Conservation (phyloP, 2,797 vertebrate species). For the Sebastes diploproa region DNA sequence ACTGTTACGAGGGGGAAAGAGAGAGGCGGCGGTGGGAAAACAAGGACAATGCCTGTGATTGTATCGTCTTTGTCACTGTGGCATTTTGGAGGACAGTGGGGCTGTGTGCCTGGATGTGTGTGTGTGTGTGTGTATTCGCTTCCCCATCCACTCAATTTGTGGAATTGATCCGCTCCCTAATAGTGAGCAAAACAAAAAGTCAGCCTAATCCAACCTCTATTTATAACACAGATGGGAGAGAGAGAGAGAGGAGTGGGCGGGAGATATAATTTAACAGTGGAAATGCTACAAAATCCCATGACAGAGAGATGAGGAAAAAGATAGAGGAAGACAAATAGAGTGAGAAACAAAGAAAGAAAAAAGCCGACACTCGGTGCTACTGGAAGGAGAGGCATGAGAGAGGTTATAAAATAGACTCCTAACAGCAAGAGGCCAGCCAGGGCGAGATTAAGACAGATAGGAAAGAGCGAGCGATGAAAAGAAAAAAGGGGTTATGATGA, state of each 20-base stretch:
- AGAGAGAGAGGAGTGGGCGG: not conserved
- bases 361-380: not conserved
- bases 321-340: conserved; percentile 33
- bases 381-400: conserved; percentile 9
- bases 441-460: conserved; percentile 27
- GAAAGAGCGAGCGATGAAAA: conserved; percentile 1
- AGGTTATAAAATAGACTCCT: conserved; percentile 15
- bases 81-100: conserved; percentile 62
- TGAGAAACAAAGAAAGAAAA: not conserved
- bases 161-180: conserved; percentile 72
- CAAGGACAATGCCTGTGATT: conserved; percentile 59
- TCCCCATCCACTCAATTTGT: conserved; percentile 72
- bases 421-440: conserved; percentile 8
- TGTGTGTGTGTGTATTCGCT: conserved; percentile 13
- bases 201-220: conserved; percentile 61
- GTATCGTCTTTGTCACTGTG: conserved; percentile 65
- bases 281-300: conserved; percentile 15
- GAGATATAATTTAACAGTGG: conserved; percentile 31
- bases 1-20: conserved; percentile 8
- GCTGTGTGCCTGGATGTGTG: conserved; percentile 26
- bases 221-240: conserved; percentile 47
- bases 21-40: conserved; percentile 35
- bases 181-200: conserved; percentile 68
- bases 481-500: not conserved
- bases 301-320: conserved; percentile 30